These are phyloP conservation scores for Netelia melanura DNA, from an alignment of 2,888 invertebrate genomes.

Conservation along the genomic window DNA sequence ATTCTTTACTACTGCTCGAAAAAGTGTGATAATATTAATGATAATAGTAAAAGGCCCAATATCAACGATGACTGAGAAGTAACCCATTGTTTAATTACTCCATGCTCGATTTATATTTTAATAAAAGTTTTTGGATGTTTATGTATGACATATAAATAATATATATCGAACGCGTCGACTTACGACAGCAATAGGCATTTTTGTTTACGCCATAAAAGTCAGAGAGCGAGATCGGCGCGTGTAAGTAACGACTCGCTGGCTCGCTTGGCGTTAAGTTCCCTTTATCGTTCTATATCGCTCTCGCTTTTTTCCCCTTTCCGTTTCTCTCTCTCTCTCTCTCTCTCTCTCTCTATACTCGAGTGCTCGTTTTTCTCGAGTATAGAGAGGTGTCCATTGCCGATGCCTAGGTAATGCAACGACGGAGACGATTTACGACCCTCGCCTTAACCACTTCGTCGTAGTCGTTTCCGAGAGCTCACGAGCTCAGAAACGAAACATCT, in stretches of 20 bases:
- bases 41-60: no score
- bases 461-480: conserved; percentile 27
- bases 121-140: neutral
- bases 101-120: neutral
- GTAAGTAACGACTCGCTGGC: conserved; percentile 57
- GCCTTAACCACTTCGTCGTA: conserved; percentile 51
- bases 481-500: conserved; percentile 35
- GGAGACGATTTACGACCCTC: conserved; percentile 56
- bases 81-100: no score
- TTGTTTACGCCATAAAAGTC: conserved; percentile 65
- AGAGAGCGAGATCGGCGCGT: conserved; percentile 50
- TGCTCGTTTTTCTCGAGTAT: conserved; percentile 10
- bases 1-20: no score
- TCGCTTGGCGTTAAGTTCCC: conserved; percentile 56
- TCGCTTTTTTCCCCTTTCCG: conserved; percentile 32
- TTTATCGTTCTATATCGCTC: conserved; percentile 66
- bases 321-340: conserved; percentile 13
- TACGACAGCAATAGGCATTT: conserved; percentile 50
- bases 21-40: no score
- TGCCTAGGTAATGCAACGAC: conserved; percentile 49
- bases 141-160: conserved; percentile 26
- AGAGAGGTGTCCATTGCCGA: conserved; percentile 20
- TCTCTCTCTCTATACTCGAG: conserved; percentile 23
- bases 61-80: no score
- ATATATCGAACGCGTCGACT: neutral